These are phyloP conservation scores for Fregetta grallaria DNA, from an alignment of 2,113 vertebrate species.

Conservation along the genomic window DNA sequence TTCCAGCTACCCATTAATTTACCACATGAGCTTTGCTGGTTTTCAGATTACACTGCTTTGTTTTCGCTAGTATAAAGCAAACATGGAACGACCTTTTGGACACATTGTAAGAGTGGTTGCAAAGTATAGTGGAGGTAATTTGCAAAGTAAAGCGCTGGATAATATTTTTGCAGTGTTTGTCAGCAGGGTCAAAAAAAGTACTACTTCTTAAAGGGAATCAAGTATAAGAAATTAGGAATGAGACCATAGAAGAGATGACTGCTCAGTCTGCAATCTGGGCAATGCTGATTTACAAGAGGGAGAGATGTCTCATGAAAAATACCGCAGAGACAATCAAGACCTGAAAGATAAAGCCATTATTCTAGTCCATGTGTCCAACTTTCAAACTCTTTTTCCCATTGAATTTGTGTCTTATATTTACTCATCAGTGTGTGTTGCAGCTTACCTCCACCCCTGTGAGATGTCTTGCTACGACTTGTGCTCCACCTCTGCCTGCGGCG, in stretches of 20 bases:
- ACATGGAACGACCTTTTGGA: not conserved
- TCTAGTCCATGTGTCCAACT: not conserved
- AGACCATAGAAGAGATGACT: not conserved
- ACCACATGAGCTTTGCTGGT: not conserved
- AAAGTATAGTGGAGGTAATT: not conserved
- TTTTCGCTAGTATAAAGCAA: not conserved
- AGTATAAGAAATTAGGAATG: not conserved
- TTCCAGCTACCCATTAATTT: not conserved
- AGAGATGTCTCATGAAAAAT: not conserved
- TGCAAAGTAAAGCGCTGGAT: not conserved
- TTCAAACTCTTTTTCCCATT: not conserved
- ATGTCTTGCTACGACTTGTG: conserved; percentile 2
- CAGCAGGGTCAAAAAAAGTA: not conserved
- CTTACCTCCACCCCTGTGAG: not conserved
- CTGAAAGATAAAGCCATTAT: not conserved
- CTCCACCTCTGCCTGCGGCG: not conserved
- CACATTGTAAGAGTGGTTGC: not conserved
- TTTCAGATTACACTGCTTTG: not conserved
- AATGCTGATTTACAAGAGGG: not conserved
- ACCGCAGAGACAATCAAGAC: not conserved
- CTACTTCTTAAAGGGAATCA: not conserved
- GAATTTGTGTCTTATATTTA: not conserved
- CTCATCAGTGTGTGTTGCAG: not conserved
- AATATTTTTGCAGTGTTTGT: not conserved
- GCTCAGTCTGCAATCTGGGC: not conserved